Percentiles rank a stretch among this genome's conserved stretches.
Conservation (phyloP, 2,797 vertebrate species). For the Sebastes baramenuke region DNA sequence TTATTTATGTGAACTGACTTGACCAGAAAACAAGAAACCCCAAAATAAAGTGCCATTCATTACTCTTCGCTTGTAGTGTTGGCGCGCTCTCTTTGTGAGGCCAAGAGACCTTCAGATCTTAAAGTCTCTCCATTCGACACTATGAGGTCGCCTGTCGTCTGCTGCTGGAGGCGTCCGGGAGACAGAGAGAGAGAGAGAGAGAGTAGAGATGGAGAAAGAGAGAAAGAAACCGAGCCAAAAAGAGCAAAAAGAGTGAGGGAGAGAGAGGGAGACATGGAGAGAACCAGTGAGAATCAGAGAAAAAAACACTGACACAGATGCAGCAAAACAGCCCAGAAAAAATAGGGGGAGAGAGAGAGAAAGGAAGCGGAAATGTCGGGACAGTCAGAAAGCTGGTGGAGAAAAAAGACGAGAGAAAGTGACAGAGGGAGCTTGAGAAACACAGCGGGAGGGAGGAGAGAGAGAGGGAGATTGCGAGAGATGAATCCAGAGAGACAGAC, state of each 20-base stretch:
- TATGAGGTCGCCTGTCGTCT: slow-evolving; percentile 68
- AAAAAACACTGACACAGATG: slow-evolving; percentile 38
- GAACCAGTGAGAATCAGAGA: slow-evolving; percentile 14
- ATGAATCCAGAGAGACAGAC: slow-evolving; percentile 47
- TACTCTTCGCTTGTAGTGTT: slow-evolving; percentile 66
- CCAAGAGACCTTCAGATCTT: slow-evolving; percentile 73
- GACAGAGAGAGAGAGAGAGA: slow-evolving; percentile 7
- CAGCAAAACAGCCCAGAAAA: slow-evolving; percentile 5
- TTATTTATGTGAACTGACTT: neutral
- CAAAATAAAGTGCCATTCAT: slow-evolving; percentile 40
- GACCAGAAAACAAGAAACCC: neutral
- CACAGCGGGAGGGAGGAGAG: neutral
- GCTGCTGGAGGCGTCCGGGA: slow-evolving; percentile 54
- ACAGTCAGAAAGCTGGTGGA: neutral
- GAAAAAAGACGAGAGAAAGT: neutral
- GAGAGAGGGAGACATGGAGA: slow-evolving; percentile 13
- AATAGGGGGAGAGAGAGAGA: neutral
- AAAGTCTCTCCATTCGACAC: slow-evolving; percentile 77
- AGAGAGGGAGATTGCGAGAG: slow-evolving; percentile 2
- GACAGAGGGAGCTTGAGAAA: slow-evolving; percentile 32
- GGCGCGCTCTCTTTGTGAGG: slow-evolving; percentile 51
- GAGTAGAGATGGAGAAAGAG: neutral
- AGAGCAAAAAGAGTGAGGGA: slow-evolving; percentile 6
- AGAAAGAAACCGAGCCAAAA: slow-evolving; percentile 1
- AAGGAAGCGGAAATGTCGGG: slow-evolving; percentile 1